These are phyloP conservation scores for Lophura nycthemera DNA, from an alignment of 2,113 vertebrate genomes.

Conservation along the genomic window DNA sequence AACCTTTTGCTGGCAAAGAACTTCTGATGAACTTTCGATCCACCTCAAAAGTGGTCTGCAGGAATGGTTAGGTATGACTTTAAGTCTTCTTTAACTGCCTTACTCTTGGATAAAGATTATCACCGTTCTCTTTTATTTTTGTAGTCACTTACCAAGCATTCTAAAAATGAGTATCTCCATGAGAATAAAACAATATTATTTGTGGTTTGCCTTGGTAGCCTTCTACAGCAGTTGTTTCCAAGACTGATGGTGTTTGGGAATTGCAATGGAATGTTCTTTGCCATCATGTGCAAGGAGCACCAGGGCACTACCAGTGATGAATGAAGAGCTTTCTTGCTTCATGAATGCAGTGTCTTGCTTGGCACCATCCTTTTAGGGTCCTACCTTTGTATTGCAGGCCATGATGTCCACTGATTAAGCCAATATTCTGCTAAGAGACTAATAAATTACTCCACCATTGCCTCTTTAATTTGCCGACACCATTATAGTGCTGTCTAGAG, in stretches of 20 bases:
- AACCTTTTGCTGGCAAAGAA: rapidly evolving
- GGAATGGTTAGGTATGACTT: rapidly evolving
- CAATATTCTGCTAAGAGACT: neutral
- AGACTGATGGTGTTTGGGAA: rapidly evolving
- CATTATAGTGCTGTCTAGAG: neutral
- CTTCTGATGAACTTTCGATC: rapidly evolving
- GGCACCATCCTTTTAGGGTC: neutral
- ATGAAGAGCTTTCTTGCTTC: neutral
- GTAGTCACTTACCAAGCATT: neutral
- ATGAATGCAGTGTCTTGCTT: rapidly evolving
- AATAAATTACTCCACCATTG: neutral
- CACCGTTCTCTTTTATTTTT: neutral
- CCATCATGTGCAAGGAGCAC: neutral
- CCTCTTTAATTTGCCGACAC: neutral
- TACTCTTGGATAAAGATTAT: rapidly evolving
- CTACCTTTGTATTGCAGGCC: neutral
- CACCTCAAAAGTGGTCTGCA: neutral
- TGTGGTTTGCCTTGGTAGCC: neutral
- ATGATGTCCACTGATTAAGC: neutral
- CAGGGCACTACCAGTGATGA: neutral
- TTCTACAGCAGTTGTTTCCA: neutral
- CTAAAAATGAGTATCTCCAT: neutral
- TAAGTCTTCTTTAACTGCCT: neutral
- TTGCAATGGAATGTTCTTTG: neutral
- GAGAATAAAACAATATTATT: neutral